Evolutionary conservation across 1,140 invertebrate genomes (phyloP), one percentile per base, ranked within the genome.

Genomic region (Zelostemma sp.): DNA sequence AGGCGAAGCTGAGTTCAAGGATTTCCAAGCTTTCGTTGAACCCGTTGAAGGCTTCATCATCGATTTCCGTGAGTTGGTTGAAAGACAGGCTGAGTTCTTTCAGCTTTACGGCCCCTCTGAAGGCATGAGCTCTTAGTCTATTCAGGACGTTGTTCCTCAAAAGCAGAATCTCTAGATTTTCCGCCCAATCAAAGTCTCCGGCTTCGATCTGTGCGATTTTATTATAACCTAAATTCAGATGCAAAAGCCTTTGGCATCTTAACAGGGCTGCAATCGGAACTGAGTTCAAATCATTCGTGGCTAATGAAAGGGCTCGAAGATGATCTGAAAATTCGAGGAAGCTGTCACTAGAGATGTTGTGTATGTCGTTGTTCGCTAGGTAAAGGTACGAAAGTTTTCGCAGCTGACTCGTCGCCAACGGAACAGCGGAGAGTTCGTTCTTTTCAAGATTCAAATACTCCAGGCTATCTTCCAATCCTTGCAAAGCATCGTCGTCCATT

Each of bases 221-320:
- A 79, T 97, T 97, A 77, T 96, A 95, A 19, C 93, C 94, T 55
- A 96, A 88, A 83, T 96, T 95, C 43, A 97, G 86, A 81, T 95
- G 94, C 9, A 92, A 87, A 38, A 97, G 85, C 59, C 88, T 89
- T 3, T 88, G 89, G 71, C 93, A 91, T 84, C 67, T 75, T 4
- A 54, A 86, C 15, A 97, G 78, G 0, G 90, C 88, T 18, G 88
- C 79, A 6, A 88, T 86, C 1, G 95, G 94, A 17, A 96, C 89
- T 41, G 86, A 85, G 45, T 87, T 89, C 57, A 96, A 87, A 75
- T 89, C 90, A 81, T 96, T 96, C 0, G 93, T 93, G 19, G 92
- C 92, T 3, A 96, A 84, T 17, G 93, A 94, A 1, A 96, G 80
- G 1, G 92, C 92, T 73, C 92, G 90, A 14, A 96, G 80, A 60